These are phyloP conservation scores for Dipus sagitta DNA, from an alignment of 2,797 vertebrate genomes.

Conservation along the genomic window DNA sequence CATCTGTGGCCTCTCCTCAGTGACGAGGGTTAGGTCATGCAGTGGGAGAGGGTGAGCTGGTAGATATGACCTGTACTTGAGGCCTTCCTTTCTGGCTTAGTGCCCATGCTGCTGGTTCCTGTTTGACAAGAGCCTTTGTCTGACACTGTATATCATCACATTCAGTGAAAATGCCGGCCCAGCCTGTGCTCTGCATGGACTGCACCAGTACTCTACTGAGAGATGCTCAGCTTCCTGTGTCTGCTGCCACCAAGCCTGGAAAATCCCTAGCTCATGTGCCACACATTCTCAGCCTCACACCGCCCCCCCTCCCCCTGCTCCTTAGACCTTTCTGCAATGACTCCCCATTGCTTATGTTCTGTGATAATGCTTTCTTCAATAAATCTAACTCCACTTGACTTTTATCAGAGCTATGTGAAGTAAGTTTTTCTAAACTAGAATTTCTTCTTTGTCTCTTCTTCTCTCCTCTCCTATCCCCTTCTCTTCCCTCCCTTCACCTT, in stretches of 20 bases:
- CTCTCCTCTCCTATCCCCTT: neutral
- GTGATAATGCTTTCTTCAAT: neutral
- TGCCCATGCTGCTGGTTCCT: neutral
- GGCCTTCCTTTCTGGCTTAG: neutral
- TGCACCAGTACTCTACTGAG: no score
- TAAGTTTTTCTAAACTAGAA: neutral
- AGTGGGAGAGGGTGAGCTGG: neutral
- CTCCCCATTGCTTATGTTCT: neutral
- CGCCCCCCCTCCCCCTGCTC: no score
- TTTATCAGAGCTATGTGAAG: neutral
- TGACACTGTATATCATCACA: neutral
- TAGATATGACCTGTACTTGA: neutral
- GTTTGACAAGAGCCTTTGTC: neutral
- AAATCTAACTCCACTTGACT: neutral
- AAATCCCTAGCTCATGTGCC: neutral
- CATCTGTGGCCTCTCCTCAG: neutral
- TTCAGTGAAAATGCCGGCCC: fast-evolving
- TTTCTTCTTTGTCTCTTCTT: neutral
- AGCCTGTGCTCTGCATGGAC: fast-evolving
- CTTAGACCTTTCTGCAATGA: neutral
- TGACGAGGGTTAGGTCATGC: neutral
- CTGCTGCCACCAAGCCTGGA: neutral
- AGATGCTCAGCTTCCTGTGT: fast-evolving
- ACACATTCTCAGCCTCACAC: no score
- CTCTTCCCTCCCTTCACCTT: neutral